Evolutionary conservation across 1,140 invertebrate species (phyloP).

Genomic region (Cydia amplana): DNA sequence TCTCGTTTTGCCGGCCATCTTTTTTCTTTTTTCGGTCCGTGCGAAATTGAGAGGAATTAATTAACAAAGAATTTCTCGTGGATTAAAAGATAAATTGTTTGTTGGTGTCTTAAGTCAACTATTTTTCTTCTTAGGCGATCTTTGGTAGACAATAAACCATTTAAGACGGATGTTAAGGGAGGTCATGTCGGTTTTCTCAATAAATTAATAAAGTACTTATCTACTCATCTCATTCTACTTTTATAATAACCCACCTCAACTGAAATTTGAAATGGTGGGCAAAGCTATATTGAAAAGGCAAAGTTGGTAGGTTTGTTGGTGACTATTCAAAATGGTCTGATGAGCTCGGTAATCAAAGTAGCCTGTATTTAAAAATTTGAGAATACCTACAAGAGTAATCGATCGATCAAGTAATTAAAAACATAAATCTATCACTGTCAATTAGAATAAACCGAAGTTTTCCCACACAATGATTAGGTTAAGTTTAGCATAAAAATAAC

Average conservation of each 20-base stretch:
- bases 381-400: too few relatives aligned
- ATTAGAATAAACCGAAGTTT: neutral
- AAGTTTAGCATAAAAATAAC: slow-evolving; percentile 20
- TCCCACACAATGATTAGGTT: slow-evolving; percentile 8
- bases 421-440: slow-evolving; percentile 9
- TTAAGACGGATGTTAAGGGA: neutral
- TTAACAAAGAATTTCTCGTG: slow-evolving; percentile 30
- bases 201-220: too few relatives aligned
- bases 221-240: too few relatives aligned
- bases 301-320: too few relatives aligned
- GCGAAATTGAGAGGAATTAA: slow-evolving; percentile 33
- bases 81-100: slow-evolving; percentile 32
- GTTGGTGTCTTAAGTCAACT: slow-evolving; percentile 26
- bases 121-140: slow-evolving; percentile 1
- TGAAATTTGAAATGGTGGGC: neutral
- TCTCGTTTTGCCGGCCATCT: slow-evolving; percentile 26
- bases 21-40: slow-evolving; percentile 22
- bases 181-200: neutral
- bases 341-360: too few relatives aligned
- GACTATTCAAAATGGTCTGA: too few relatives aligned
- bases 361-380: too few relatives aligned
- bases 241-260: neutral
- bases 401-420: slow-evolving; percentile 3
- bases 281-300: too few relatives aligned
- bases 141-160: neutral